Percentiles rank a stretch among this genome's conserved stretches.
phyloP scores from a whole-genome alignment of 2,888 invertebrate species.

The Ichneumoninae sp. region DNA sequence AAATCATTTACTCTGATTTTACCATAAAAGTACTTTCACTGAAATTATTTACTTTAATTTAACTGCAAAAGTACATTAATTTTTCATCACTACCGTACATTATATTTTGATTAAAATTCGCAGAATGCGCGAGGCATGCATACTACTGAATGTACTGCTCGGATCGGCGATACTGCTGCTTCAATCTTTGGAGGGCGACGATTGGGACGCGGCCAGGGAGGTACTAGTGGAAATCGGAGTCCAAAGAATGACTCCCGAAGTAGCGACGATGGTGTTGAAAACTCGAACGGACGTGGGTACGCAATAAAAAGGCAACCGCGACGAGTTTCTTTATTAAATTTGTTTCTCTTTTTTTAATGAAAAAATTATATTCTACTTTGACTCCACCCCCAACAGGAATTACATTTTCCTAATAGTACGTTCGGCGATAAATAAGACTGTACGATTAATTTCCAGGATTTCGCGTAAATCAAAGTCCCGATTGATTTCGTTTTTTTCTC shows the following conservation, averaged over 20 bases:
- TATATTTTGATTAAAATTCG: conserved; percentile 62
- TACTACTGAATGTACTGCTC: conserved; percentile 90
- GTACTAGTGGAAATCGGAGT: conserved; percentile 87
- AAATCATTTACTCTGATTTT: too few relatives aligned
- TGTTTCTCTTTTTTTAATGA: conserved; percentile 17
- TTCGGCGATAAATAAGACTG: conserved; percentile 39
- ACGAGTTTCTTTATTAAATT: conserved; percentile 10
- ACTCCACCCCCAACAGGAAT: conserved; percentile 17
- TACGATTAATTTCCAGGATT: conserved; percentile 18
- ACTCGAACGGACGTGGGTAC: conserved; percentile 86
- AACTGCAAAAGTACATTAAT: too few relatives aligned
- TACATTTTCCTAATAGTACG: conserved; percentile 1
- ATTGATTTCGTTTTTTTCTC: conserved; percentile 6
- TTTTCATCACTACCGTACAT: too few relatives aligned
- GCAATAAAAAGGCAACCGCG: conserved; percentile 70
- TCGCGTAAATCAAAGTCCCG: conserved; percentile 9
- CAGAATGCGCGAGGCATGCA: conserved; percentile 91
- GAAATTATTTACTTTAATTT: too few relatives aligned
- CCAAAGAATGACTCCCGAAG: conserved; percentile 85
- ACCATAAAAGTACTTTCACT: too few relatives aligned
- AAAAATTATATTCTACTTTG: conserved; percentile 52
- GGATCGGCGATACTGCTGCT: conserved; percentile 92
- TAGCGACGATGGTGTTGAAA: conserved; percentile 86
- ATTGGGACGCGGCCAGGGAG: conserved; percentile 85
- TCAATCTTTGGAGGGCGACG: conserved; percentile 86